Evolutionary conservation across 2,888 invertebrate genomes (phyloP).

Genomic region (Hirtodrosophila trivittata): DNA sequence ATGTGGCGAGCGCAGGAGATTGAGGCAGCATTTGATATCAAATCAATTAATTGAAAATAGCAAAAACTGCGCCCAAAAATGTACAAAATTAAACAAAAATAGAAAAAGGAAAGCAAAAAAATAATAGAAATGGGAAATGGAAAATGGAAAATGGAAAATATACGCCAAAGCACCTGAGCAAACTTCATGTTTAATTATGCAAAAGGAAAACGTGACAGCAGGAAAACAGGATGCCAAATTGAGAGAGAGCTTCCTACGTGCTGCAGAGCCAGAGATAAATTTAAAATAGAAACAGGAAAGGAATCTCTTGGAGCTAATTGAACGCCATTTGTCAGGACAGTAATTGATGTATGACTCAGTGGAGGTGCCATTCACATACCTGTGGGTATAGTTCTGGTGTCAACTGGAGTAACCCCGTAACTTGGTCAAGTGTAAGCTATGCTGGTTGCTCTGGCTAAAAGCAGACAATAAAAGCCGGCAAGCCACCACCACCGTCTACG

Average conservation of each 20-base stretch:
- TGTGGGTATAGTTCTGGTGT: conserved; percentile 16
- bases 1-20: conserved; percentile 20
- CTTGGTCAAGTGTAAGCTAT: conserved; percentile 4
- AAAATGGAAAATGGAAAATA: background rate
- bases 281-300: too few relatives aligned
- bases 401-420: conserved; percentile 1
- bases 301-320: conserved; percentile 57
- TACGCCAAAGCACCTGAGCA: background rate
- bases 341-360: conserved; percentile 72
- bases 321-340: conserved; percentile 75
- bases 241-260: conserved; percentile 32
- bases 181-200: conserved; percentile 64
- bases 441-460: background rate
- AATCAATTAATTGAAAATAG: conserved; percentile 52
- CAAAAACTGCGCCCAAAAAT: conserved; percentile 8
- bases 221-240: conserved; percentile 16
- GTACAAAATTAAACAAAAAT: too few relatives aligned
- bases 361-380: conserved; percentile 28
- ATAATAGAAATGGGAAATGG: conserved; percentile 6
- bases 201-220: conserved; percentile 64
- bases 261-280: conserved; percentile 13
- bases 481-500: too few relatives aligned
- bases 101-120: conserved; percentile 26
- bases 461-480: conserved; percentile 7
- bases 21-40: conserved; percentile 24